Evolutionary conservation across 1,140 invertebrate genomes (phyloP).

Genomic region (Rhopalosiphum maidis): DNA sequence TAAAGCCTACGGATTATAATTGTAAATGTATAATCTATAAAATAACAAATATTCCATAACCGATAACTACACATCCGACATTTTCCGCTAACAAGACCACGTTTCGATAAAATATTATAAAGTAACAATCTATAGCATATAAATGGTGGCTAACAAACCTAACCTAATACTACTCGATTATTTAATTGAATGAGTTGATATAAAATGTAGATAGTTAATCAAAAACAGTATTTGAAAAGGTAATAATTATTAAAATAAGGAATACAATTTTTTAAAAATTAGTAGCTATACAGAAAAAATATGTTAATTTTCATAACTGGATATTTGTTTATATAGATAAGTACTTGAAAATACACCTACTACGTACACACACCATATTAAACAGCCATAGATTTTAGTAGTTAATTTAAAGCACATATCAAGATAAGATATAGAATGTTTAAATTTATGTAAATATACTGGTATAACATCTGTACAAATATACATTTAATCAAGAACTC

Average conservation of each 20-base stretch:
- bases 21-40: too few relatives aligned
- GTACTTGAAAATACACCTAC: background rate
- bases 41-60: too few relatives aligned
- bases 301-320: background rate
- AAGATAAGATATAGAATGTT: background rate
- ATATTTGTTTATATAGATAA: background rate
- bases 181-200: too few relatives aligned
- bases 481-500: background rate
- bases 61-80: too few relatives aligned
- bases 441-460: background rate
- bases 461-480: conserved; percentile 22
- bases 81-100: too few relatives aligned
- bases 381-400: background rate
- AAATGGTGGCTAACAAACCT: too few relatives aligned
- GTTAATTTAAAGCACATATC: background rate
- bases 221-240: background rate
- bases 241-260: background rate
- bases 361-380: background rate
- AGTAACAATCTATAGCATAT: too few relatives aligned
- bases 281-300: background rate
- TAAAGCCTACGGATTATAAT: too few relatives aligned
- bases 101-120: too few relatives aligned
- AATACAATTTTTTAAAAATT: background rate
- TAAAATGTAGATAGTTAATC: too few relatives aligned
- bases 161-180: too few relatives aligned